phyloP scores from a whole-genome alignment of 2,888 invertebrate species.

The Petrolisthes manimaculis region DNA sequence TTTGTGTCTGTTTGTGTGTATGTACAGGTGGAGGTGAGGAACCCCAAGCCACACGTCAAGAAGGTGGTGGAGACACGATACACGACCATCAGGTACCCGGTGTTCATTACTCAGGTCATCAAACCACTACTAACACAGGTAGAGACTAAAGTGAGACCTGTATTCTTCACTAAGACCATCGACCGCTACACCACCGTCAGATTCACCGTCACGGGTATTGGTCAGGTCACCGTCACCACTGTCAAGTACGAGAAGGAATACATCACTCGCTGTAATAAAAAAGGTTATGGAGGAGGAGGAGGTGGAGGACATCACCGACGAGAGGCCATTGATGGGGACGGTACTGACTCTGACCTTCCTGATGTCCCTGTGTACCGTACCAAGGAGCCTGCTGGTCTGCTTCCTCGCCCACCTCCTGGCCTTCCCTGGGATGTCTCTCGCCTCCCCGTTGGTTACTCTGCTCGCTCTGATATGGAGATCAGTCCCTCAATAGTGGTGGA shows the following conservation, averaged over 20 bases:
- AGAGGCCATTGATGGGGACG: constrained; percentile 24
- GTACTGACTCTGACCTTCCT: constrained; percentile 10
- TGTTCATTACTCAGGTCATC: constrained; percentile 65
- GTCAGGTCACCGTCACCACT: constrained; percentile 64
- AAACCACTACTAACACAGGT: constrained; percentile 65
- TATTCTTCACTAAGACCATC: constrained; percentile 65
- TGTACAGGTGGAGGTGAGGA: constrained; percentile 62
- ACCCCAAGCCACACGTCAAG: constrained; percentile 62
- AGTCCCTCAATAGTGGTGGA: not conserved
- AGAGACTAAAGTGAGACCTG: constrained; percentile 63
- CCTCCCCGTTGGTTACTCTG: not conserved
- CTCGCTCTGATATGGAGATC: not conserved
- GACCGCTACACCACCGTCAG: constrained; percentile 63
- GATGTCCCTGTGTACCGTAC: constrained; percentile 31
- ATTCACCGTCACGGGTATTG: constrained; percentile 65
- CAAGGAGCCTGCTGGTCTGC: not conserved
- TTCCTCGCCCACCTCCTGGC: not conserved
- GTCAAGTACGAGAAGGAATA: constrained; percentile 65
- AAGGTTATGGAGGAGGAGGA: constrained; percentile 52
- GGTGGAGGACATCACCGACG: constrained; percentile 38
- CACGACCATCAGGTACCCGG: constrained; percentile 65
- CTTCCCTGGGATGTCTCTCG: constrained; percentile 16
- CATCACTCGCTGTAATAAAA: constrained; percentile 64
- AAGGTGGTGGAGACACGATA: constrained; percentile 63
- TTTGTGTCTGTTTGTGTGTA: not conserved